Evolutionary conservation across 1,140 invertebrate genomes (phyloP).

Genomic region (Aphis gossypii): DNA sequence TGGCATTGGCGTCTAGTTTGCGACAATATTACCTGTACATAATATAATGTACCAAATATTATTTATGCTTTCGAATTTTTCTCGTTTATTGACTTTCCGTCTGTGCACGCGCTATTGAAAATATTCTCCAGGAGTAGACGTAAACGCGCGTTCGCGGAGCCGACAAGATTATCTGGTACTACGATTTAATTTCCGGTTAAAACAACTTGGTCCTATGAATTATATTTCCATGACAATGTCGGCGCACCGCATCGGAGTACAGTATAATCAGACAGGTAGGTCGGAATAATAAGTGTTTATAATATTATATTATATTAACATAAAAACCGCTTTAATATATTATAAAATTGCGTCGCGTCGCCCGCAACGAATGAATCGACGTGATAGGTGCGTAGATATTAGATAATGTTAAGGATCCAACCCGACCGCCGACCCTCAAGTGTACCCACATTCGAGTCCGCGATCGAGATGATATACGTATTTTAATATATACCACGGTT

Average conservation of each 20-base stretch:
- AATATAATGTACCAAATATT: too few relatives aligned
- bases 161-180: not conserved
- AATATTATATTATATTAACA: not conserved
- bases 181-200: conserved; percentile 42
- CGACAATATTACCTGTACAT: too few relatives aligned
- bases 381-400: not conserved
- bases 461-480: not conserved
- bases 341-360: not conserved
- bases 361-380: not conserved
- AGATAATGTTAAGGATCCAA: not conserved
- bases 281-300: not conserved
- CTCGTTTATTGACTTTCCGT: not conserved
- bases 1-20: too few relatives aligned
- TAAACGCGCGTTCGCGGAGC: not conserved
- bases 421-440: too few relatives aligned
- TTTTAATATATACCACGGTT: not conserved
- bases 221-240: conserved; percentile 4
- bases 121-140: not conserved
- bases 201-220: conserved; percentile 11
- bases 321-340: not conserved
- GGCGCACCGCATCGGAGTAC: not conserved
- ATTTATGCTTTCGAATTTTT: not conserved
- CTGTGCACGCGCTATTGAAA: not conserved
- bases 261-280: not conserved
- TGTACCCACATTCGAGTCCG: not conserved